phyloP scores from a whole-genome alignment of 2,113 vertebrate species.

The Crypturellus undulatus region DNA sequence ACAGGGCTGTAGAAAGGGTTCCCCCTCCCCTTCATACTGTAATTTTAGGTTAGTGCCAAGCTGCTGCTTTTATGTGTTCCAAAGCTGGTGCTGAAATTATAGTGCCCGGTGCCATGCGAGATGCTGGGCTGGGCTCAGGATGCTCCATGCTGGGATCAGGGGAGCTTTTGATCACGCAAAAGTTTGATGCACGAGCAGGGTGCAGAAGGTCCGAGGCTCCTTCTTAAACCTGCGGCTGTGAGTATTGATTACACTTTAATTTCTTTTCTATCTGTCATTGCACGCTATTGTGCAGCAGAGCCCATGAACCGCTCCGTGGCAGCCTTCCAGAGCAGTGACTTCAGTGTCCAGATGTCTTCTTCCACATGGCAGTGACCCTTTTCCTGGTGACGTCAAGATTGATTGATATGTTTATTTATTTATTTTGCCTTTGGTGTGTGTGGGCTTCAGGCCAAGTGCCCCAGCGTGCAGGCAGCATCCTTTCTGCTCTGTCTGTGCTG shows the following conservation, averaged over 20 bases:
- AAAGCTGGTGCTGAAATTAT: not conserved
- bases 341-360: slow-evolving; percentile 61
- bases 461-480: slow-evolving; percentile 55
- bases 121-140: not conserved
- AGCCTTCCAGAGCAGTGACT: slow-evolving; percentile 47
- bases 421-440: slow-evolving; percentile 34
- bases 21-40: not conserved
- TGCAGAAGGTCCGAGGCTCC: not conserved
- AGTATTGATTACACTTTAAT: not conserved
- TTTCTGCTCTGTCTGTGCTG: slow-evolving; percentile 52
- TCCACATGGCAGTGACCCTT: slow-evolving; percentile 57
- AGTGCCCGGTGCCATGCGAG: not conserved
- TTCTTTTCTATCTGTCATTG: not conserved
- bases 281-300: slow-evolving; percentile 16
- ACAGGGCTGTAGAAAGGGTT: not conserved
- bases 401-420: slow-evolving; percentile 53
- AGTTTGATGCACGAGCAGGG: not conserved
- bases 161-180: not conserved
- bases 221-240: not conserved
- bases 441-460: not conserved
- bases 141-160: not conserved
- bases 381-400: slow-evolving; percentile 27
- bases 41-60: fast-evolving
- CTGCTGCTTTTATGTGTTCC: not conserved
- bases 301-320: slow-evolving; percentile 11